Base-by-base conservation (phyloP, 1,140 invertebrate genomes). In the Pectinophora gossypiella region DNA sequence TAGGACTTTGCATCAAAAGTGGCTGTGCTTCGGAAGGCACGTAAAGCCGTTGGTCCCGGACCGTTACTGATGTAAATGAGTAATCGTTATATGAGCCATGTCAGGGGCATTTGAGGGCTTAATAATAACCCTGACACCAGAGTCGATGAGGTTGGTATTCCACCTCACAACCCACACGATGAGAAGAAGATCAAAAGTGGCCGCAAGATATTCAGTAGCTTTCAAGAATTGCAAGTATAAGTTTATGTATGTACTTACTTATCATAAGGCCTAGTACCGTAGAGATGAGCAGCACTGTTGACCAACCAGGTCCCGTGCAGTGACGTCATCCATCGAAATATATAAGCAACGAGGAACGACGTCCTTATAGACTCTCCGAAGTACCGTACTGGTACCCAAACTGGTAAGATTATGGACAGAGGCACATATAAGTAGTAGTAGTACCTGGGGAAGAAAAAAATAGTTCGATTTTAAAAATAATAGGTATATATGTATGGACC, bases 301-400 rank as follows among this genome's bases (percentile, higher is more conserved):
- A 98, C 95, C 0, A 94, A 83, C 96, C 96, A 98, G 0, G 96
- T 98, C 0, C 90, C 76, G 72, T 98, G 92, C 4, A 98, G 85
- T 20, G 90, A 88, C 0, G 92, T 2, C 0, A 91, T 86, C 68
- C 96, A 96, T 36, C 96, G 90, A 12, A 92, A 80, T 21, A 97
- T 81, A 21, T 90, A 91, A 13, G 81, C 68, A 0, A 87, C 64
- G 51, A 92, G 89, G 59, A 92, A 85, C 0, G 91, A 82, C 19
- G 84, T 83, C 60, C 85, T 80, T 2, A 78, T 73, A 15, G 85
- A 88, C 70, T 95, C 94, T 13, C 92, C 91, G 90, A 93, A 96
- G 55, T 91, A 94, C 57, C 90, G 89, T 70, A 90, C 91, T 68
- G 89, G 95, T 48, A 92, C 85, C 69, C 77, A 86, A 0, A 94